phyloP scores from a whole-genome alignment of 2,888 invertebrate species.

The Sclerodermus sp. region DNA sequence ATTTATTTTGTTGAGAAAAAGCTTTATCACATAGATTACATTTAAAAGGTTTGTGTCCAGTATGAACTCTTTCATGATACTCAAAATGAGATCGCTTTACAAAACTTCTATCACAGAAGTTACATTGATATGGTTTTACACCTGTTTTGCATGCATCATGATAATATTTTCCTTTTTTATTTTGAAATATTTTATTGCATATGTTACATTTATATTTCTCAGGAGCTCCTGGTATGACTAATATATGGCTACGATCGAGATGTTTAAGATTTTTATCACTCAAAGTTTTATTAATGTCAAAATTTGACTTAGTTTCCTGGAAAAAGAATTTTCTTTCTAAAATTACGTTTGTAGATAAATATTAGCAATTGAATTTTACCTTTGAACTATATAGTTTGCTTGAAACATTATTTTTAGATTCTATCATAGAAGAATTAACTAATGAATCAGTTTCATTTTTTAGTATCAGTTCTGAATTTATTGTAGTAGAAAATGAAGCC shows the following conservation, averaged over 20 bases:
- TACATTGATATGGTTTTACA: slow-evolving; percentile 60
- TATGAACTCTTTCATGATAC: slow-evolving; percentile 72
- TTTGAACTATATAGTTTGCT: slow-evolving; percentile 16
- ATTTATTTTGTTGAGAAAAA: slow-evolving; percentile 71
- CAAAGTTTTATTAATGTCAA: background rate
- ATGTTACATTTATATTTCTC: slow-evolving; percentile 67
- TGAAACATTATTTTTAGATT: slow-evolving; percentile 6
- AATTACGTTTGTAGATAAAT: too few species aligned
- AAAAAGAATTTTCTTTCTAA: background rate
- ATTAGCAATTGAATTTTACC: slow-evolving; percentile 9
- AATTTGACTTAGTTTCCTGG: slow-evolving; percentile 13
- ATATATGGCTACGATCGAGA: slow-evolving; percentile 44
- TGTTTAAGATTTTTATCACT: slow-evolving; percentile 20
- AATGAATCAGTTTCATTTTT: too few species aligned
- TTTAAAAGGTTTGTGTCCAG: slow-evolving; percentile 63
- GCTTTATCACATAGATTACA: slow-evolving; percentile 69
- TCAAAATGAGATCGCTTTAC: slow-evolving; percentile 72
- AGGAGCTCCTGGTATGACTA: slow-evolving; percentile 57
- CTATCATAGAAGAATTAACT: slow-evolving; percentile 3
- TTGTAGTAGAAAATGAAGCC: too few species aligned
- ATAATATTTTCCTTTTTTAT: slow-evolving; percentile 58
- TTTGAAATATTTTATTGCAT: slow-evolving; percentile 70
- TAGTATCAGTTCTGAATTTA: too few species aligned
- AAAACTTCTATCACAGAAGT: slow-evolving; percentile 61
- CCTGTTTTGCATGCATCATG: slow-evolving; percentile 50